Percentiles rank a stretch among this genome's conserved stretches.
These are phyloP conservation scores for Nixonia krombeini DNA, from an alignment of 1,140 invertebrate genomes.

Conservation along the genomic window DNA sequence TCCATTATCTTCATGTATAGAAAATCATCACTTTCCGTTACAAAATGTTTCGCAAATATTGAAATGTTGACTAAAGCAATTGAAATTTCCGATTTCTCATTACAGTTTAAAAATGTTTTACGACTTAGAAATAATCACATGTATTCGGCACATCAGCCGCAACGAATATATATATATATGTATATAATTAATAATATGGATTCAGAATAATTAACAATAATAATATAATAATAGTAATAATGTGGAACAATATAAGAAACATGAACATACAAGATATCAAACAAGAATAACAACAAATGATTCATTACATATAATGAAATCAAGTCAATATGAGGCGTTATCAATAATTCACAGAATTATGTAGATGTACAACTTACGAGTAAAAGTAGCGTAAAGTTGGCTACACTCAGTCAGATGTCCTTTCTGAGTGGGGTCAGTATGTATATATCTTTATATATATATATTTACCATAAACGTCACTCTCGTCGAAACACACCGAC, in stretches of 20 bases:
- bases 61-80: too few relatives aligned
- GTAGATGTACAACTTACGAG: conserved; percentile 38
- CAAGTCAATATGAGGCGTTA: conserved; percentile 59
- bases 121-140: conserved; percentile 37
- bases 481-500: conserved; percentile 7
- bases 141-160: conserved; percentile 47
- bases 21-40: too few relatives aligned
- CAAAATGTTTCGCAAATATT: too few relatives aligned
- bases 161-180: conserved; percentile 28
- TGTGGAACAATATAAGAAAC: conserved; percentile 56
- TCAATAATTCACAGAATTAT: conserved; percentile 57
- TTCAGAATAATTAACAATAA: conserved; percentile 42
- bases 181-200: conserved; percentile 24
- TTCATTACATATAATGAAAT: conserved; percentile 66
- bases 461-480: conserved; percentile 30
- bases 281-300: conserved; percentile 62
- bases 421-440: conserved; percentile 57
- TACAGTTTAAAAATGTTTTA: too few relatives aligned
- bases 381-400: conserved; percentile 48
- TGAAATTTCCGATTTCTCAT: too few relatives aligned
- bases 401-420: conserved; percentile 56
- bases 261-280: conserved; percentile 51
- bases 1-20: conserved; percentile 17
- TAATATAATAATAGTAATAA: conserved; percentile 50
- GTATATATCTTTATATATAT: conserved; percentile 11